Conservation (phyloP, 2,888 invertebrate genomes). For the Xylocampa areola region DNA sequence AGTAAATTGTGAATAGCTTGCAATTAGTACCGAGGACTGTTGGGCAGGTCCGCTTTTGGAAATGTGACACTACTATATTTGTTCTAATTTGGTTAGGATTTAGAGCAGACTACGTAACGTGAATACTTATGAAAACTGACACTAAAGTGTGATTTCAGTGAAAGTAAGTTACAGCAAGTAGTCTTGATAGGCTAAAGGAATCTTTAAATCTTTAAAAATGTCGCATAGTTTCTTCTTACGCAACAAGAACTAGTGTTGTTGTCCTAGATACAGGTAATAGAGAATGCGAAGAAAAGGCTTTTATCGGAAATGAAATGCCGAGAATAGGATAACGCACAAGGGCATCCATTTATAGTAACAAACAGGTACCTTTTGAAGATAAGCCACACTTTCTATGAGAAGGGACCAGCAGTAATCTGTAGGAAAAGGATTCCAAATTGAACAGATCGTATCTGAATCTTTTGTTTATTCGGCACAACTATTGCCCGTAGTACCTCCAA, state of each 20-base stretch:
- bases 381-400: conserved; percentile 36
- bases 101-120: neutral
- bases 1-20: conserved; percentile 72
- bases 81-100: conserved; percentile 33
- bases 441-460: conserved; percentile 32
- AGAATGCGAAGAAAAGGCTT: conserved; percentile 28
- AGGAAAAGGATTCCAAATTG: conserved; percentile 19
- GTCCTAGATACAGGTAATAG: conserved; percentile 21
- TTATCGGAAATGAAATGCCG: conserved; percentile 45
- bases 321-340: conserved; percentile 33
- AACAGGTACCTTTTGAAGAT: conserved; percentile 32
- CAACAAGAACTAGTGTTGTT: conserved; percentile 1
- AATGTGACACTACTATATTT: conserved; percentile 46
- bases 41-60: conserved; percentile 44
- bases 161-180: too few species aligned
- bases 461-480: conserved; percentile 38
- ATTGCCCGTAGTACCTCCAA: too few species aligned
- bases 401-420: conserved; percentile 26
- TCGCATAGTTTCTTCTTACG: neutral
- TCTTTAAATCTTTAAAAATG: conserved; percentile 1
- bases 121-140: neutral
- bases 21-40: conserved; percentile 70
- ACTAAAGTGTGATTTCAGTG: neutral
- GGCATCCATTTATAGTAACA: conserved; percentile 30
- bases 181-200: neutral